Evolutionary conservation across 2,797 vertebrate genomes (phyloP), one percentile per base, ranked within the genome.

Genomic region (Mionectes olivaceus): DNA sequence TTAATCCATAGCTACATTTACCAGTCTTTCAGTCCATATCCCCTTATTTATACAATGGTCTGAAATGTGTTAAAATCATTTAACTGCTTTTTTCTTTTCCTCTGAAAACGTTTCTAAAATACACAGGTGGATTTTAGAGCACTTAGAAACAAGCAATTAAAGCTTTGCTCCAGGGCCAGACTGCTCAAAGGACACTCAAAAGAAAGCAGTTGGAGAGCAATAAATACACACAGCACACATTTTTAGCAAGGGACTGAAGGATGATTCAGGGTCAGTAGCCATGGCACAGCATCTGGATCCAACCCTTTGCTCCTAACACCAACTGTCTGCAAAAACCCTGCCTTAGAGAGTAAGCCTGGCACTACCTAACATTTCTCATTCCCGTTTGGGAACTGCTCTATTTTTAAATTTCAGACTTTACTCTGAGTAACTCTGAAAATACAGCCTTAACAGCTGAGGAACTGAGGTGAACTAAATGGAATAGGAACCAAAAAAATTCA

Each of bases 91-190:
- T 87, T 64, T 70, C 28, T 81, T 75, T 70, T 46, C 11, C 27
- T 77, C 85, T 83, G 84, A 81, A 88, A 69, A 22, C 13, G 3
- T 83, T 93, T 87, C 73, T 94, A 43, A 93, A 88, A 83, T 71
- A 75, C 83, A 81, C 84, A 74, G 68, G 71, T 95, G 88, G 68
- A 85, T 87, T 95, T 93, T 89, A 70, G 81, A 95, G 65, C 86
- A 90, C 94, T 94, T 89, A 71, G 82, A 94, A 77, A 18, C 53
- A 49, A 81, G 71, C 75, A 93, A 92, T 93, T 89, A 95, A 85
- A 95, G 64, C 61, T 83, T 93, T 93, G 76, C 81, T 91, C 57
- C 46, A 27, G 78, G 81, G 90, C 71, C 53, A 80, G 65, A 10
- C 37, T 83, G 21, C 81, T 94, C 44, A 49, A 68, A 94, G 65